These are phyloP conservation scores for Clunio marinus DNA, from an alignment of 2,888 invertebrate species.

Conservation along the genomic window DNA sequence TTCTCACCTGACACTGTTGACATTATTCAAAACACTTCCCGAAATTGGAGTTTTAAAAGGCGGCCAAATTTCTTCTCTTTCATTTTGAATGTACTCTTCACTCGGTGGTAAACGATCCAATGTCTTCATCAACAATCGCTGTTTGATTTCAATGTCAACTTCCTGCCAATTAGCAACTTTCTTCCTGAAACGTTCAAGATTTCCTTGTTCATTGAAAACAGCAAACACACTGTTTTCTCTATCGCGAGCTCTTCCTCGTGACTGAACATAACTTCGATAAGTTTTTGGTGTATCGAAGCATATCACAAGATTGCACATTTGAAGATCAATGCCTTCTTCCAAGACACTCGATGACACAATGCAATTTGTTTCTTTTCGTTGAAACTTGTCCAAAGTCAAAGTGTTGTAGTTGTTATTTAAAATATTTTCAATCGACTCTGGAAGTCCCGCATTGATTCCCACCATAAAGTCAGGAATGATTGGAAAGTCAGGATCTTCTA, in stretches of 20 bases:
- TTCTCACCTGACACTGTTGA: constrained; percentile 2
- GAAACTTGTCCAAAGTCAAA: constrained; percentile 55
- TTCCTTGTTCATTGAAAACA: constrained; percentile 49
- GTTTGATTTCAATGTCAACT: constrained; percentile 57
- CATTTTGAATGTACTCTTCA: constrained; percentile 53
- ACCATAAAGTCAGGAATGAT: constrained; percentile 68
- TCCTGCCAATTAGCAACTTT: constrained; percentile 53
- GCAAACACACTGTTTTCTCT: constrained; percentile 59
- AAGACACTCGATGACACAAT: constrained; percentile 73
- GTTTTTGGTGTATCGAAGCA: constrained; percentile 67
- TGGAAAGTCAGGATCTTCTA: constrained; percentile 53
- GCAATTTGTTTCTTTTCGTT: constrained; percentile 59
- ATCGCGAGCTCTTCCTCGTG: constrained; percentile 80
- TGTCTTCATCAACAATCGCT: constrained; percentile 58
- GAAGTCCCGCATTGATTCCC: constrained; percentile 51
- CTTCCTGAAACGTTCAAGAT: constrained; percentile 42
- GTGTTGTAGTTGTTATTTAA: constrained; percentile 46
- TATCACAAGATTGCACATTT: constrained; percentile 73
- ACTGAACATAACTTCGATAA: constrained; percentile 81
- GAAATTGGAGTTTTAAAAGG: constrained; percentile 43
- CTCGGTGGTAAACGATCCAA: constrained; percentile 56
- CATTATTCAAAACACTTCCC: not conserved
- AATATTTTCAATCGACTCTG: constrained; percentile 44
- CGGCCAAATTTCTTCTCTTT: constrained; percentile 52
- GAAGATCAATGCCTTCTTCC: constrained; percentile 87